Evolutionary conservation across 2,113 vertebrate genomes (phyloP).

Genomic region (Mormyrus lacerda): DNA sequence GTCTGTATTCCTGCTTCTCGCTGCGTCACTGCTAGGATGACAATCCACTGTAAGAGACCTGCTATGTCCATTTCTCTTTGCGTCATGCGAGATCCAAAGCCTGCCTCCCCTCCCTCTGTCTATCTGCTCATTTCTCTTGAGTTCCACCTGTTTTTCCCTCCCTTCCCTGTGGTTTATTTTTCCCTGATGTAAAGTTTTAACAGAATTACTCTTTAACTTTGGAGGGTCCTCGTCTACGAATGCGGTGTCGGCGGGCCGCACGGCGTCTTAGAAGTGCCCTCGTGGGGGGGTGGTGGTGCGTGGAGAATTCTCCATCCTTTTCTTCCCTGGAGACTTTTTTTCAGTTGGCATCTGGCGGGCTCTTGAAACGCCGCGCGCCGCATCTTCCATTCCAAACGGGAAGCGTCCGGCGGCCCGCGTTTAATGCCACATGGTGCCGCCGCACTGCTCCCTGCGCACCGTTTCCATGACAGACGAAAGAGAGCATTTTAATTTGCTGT

Average conservation of each 20-base stretch:
- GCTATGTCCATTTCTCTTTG: not conserved
- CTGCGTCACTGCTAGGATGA: not conserved
- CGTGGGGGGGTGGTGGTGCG: not conserved
- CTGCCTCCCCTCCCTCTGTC: not conserved
- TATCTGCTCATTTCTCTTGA: not conserved
- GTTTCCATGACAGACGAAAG: slow-evolving; percentile 65
- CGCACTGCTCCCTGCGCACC: slow-evolving; percentile 59
- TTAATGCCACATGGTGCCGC: slow-evolving; percentile 55
- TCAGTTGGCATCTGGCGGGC: slow-evolving; percentile 66
- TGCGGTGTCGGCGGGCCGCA: slow-evolving; percentile 14
- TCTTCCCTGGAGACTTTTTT: slow-evolving; percentile 57
- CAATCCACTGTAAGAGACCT: not conserved
- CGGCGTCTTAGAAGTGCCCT: not conserved
- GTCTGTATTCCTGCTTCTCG: not conserved
- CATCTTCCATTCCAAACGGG: slow-evolving; percentile 56
- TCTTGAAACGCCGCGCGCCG: slow-evolving; percentile 50
- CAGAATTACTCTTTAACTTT: slow-evolving; percentile 18
- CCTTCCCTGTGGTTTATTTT: not conserved
- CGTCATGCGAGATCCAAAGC: not conserved
- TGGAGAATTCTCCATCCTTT: slow-evolving; percentile 38
- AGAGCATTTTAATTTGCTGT: slow-evolving; percentile 62
- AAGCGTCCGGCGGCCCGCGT: slow-evolving; percentile 44
- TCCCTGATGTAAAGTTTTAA: slow-evolving; percentile 16
- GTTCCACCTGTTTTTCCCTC: not conserved
- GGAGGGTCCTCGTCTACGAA: not conserved